Conservation (phyloP, 2,113 vertebrate species). For the Grammomys dolichurus region DNA sequence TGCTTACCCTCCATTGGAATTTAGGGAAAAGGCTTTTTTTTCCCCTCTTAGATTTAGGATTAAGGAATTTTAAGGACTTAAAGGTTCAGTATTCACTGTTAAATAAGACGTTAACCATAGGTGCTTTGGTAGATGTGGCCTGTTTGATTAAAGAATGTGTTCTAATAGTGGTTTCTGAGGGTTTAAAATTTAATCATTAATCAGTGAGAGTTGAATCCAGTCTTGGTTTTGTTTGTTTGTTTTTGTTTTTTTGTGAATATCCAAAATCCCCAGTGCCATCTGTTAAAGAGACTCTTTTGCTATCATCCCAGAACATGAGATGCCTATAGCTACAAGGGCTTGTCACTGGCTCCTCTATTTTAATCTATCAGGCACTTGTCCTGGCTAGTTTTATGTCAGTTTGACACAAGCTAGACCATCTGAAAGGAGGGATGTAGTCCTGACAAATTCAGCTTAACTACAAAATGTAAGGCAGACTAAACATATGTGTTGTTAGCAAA, state of each 20-base stretch:
- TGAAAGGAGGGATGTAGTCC: background rate
- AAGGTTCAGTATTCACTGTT: constrained; percentile 1
- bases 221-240: background rate
- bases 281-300: background rate
- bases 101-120: constrained; percentile 20
- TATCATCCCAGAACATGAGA: background rate
- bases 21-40: background rate
- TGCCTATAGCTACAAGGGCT: background rate
- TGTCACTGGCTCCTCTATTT: background rate
- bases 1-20: background rate
- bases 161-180: constrained; percentile 29
- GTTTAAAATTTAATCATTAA: constrained; percentile 27
- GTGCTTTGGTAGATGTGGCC: background rate
- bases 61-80: background rate
- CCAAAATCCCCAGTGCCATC: background rate
- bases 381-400: background rate
- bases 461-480: no score
- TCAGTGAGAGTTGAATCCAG: background rate
- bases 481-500: no score
- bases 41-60: background rate
- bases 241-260: background rate
- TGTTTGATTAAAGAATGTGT: constrained; percentile 4
- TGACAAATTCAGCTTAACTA: no score
- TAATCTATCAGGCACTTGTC: background rate
- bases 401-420: background rate